Evolutionary conservation across 2,113 vertebrate species (phyloP).

Genomic region (Thryonomys swinderianus): DNA sequence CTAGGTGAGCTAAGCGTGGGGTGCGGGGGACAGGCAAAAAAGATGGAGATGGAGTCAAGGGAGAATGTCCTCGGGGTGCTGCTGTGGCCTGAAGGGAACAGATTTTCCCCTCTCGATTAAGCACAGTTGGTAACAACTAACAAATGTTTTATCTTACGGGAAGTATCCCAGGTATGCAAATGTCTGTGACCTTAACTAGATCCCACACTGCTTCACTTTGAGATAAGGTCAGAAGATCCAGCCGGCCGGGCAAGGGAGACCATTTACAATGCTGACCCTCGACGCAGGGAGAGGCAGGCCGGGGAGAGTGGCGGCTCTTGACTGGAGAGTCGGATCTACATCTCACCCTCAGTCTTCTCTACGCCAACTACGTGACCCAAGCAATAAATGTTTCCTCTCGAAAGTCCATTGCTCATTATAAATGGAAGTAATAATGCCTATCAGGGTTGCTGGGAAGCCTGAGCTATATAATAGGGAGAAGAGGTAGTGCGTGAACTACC

Average conservation of each 20-base stretch:
- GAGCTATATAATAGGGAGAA: constrained; percentile 4
- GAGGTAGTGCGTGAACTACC: neutral
- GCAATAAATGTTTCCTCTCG: neutral
- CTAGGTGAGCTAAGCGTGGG: neutral
- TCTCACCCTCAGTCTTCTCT: neutral
- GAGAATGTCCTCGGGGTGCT: neutral
- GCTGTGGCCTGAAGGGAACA: neutral
- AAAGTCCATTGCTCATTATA: neutral
- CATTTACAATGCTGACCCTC: neutral
- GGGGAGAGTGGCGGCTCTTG: neutral
- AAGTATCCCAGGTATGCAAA: neutral
- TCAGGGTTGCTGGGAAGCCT: neutral
- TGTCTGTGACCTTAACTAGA: neutral
- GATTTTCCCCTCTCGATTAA: neutral
- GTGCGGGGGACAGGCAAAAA: neutral
- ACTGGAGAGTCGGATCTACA: neutral
- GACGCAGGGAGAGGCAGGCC: neutral
- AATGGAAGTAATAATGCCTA: constrained; percentile 15
- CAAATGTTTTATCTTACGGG: neutral
- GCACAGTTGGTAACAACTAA: neutral
- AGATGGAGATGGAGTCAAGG: neutral
- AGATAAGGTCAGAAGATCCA: neutral
- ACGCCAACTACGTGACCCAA: neutral
- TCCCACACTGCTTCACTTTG: neutral
- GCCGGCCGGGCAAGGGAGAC: neutral